Base-by-base conservation (phyloP, 2,113 vertebrate genomes). In the Stomatorhinus ivindoensis region DNA sequence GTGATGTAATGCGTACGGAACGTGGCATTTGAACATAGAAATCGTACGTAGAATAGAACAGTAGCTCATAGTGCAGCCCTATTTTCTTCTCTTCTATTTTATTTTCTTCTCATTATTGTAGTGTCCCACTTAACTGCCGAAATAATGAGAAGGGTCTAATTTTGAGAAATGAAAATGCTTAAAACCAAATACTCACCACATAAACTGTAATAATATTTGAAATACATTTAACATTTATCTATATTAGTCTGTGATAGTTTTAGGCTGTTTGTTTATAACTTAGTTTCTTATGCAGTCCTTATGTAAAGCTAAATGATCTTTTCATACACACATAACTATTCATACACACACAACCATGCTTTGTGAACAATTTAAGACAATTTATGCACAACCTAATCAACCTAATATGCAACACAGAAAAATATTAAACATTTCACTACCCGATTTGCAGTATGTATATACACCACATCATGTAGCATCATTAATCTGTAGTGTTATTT, bases 1-100 rank as follows among this genome's bases (percentile, higher is more conserved):
- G 50, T 87, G 85, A 87, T 47, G 85, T 55, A 51, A 87, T 35
- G 27, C 85, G 85, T 87, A 87, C 73, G 61, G 69, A 88, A 87
- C 44, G 82, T 55, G 39, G 19, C 31, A 24, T 27, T 42, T 24
- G 27, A 89, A 44, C 83, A 47, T 86, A 53, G 46, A 76, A 50
- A 76, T 61, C 35, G 11, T 46, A 47, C 8, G 10, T 1, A 13
- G 39, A 87, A 51, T 87, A 87, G 85, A 87, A 53, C n/a, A n/a
- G 85, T 27, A 39, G 15, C 39, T 84, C 44, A 27, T 7, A 31
- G 61, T 27, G 61, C 27, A 11, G 9, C n/a, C 61, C 9, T 27
- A 13, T 69, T 27, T 27, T 27, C 2, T 58, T 21, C n/a, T n/a
- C n/a, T n/a, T n/a, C n/a, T n/a, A n/a, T n/a, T n/a, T n/a, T n/a